Conservation (phyloP, 2,113 vertebrate genomes). For the Atrichornis clamosus region DNA sequence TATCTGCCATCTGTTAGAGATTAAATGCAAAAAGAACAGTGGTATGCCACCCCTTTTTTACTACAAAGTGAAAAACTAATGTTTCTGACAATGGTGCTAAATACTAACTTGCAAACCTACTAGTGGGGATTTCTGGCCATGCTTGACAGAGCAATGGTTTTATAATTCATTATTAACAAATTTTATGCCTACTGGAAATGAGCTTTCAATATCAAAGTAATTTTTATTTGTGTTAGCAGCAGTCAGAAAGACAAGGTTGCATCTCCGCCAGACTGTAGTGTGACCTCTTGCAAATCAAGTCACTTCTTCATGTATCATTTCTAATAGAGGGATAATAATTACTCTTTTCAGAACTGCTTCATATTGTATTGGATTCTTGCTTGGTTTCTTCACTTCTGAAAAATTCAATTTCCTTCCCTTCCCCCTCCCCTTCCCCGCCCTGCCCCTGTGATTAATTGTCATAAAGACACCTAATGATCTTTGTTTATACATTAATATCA, state of each 20-base stretch:
- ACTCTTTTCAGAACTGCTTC: background rate
- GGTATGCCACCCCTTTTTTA: background rate
- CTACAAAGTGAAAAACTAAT: background rate
- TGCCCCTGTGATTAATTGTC: background rate
- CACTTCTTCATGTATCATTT: background rate
- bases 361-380: background rate
- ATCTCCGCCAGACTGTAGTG: background rate
- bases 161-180: background rate
- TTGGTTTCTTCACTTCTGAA: background rate
- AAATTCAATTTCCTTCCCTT: background rate
- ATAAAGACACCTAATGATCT: background rate
- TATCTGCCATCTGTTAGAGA: background rate
- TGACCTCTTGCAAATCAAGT: background rate
- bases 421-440: background rate
- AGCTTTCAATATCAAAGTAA: background rate
- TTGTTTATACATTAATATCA: background rate
- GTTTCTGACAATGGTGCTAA: background rate
- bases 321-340: background rate
- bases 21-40: background rate
- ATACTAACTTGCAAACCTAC: background rate
- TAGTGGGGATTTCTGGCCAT: background rate
- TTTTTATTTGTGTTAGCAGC: background rate
- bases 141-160: background rate
- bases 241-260: background rate
- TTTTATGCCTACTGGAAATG: background rate